Conservation (phyloP, 2,888 invertebrate genomes). For the Pyralis farinalis region DNA sequence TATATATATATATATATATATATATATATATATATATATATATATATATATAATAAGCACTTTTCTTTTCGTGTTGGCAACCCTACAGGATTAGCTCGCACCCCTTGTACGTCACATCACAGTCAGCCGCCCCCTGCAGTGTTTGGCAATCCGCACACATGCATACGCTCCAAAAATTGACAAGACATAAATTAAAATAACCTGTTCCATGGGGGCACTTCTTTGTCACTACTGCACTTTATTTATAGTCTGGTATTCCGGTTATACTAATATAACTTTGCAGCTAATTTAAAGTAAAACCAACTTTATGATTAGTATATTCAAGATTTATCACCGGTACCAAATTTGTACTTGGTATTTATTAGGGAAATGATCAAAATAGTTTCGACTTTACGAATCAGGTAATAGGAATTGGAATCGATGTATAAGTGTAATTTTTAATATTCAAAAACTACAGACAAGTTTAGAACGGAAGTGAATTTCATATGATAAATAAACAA, state of each 20-base stretch:
- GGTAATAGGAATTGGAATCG: not conserved
- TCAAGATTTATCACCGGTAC: not conserved
- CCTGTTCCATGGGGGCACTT: constrained; percentile 65
- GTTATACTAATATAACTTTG: not conserved
- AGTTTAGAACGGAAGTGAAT: too few relatives aligned
- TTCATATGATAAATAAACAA: too few relatives aligned
- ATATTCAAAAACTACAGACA: too few relatives aligned
- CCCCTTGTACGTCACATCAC: constrained; percentile 52
- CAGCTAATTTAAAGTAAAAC: not conserved
- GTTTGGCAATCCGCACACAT: constrained; percentile 40
- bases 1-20: too few relatives aligned
- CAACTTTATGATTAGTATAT: not conserved
- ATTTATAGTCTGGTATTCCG: constrained; percentile 2
- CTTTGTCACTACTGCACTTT: constrained; percentile 42
- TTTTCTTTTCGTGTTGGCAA: constrained; percentile 26
- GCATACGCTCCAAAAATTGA: constrained; percentile 41
- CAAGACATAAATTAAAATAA: constrained; percentile 72
- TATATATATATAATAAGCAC: too few relatives aligned
- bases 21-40: too few relatives aligned
- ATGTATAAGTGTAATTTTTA: too few relatives aligned
- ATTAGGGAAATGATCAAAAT: not conserved
- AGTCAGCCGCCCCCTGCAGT: constrained; percentile 52
- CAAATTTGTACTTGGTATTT: not conserved
- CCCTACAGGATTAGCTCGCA: constrained; percentile 53
- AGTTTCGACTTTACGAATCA: not conserved